Base-by-base conservation (phyloP, 2,888 invertebrate species). In the Campaea margaritaria region DNA sequence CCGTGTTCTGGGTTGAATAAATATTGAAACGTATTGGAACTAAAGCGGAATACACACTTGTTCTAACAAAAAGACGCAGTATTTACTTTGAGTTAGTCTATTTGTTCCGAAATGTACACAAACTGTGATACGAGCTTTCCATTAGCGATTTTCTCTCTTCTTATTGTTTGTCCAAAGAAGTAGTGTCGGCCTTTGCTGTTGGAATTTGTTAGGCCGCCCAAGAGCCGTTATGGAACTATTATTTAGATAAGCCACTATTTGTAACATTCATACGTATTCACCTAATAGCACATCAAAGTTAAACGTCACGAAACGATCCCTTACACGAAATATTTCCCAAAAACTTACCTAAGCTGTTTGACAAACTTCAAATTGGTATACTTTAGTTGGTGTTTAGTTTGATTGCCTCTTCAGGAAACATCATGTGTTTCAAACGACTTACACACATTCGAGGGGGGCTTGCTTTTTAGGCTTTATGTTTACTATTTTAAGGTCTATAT, bases 311-410 rank as follows among this genome's bases (percentile, higher is more conserved):
- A 41, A 28, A 59, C 45, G 49, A 54, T 54, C 44, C 38, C 36
- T 11, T 28, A 36, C 50, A 45, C 49, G 45, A 46, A 42, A 55
- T 55, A 50, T 53, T 13, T 34, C 10, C 45, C 13, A 42, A 45
- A 55, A 48, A 27, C 48, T 48, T 48, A 53, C 21, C 31, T 38
- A 52, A 60, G 50, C 41, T 46, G 46, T 42, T 51, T 15, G 12
- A 47, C 49, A 39, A 58, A 55, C 46, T 55, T 55, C 31, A 41
- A 46, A 59, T 53, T 54, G 54, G 49, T 50, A 54, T 54, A 55
- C 60, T 54, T 59, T 54, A 50, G 54, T 51, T 55, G 55, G 46
- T 31, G 60, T 46, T 60, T 55, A 60, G 50, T 60, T 60, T 50
- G 60, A 55, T 55, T 51, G 50, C 60, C 44, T 51, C 46, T 61